phyloP scores from a whole-genome alignment of 2,797 vertebrate genomes.

The Typhlichthys eigenmanni region DNA sequence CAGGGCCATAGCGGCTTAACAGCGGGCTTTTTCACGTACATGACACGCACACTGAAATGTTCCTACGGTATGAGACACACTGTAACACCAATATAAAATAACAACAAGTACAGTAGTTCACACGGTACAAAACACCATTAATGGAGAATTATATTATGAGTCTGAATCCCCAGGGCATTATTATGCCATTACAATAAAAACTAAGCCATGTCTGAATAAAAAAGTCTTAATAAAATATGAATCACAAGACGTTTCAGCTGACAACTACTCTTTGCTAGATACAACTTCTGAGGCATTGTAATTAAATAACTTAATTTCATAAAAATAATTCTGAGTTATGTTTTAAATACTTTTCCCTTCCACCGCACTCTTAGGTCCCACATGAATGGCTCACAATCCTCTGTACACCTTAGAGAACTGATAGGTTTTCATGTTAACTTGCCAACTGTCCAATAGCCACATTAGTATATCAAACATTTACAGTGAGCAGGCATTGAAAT shows the following conservation, averaged over 20 bases:
- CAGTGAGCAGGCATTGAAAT: no score
- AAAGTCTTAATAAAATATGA: background rate
- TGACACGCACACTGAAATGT: background rate
- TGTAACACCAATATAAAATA: background rate
- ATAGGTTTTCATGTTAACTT: no score
- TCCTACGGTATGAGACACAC: background rate
- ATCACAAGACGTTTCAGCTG: background rate
- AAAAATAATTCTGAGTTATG: no score
- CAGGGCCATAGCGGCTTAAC: background rate
- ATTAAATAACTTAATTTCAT: no score
- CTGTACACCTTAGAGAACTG: no score
- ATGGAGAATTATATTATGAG: background rate
- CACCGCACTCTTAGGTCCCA: no score
- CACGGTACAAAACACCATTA: background rate
- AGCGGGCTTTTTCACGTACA: background rate
- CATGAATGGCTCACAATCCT: no score
- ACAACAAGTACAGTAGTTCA: no score
- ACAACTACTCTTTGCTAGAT: no score
- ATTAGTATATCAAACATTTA: no score
- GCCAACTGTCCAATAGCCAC: no score
- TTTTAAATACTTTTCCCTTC: no score
- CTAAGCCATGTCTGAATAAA: slow-evolving; percentile 10
- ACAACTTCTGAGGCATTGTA: slow-evolving; percentile 2
- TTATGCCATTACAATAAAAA: background rate
- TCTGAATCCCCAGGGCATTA: background rate